Percentiles rank a stretch among this genome's conserved stretches.
phyloP scores from a whole-genome alignment of 2,797 vertebrate genomes.

The Hydrophis major region DNA sequence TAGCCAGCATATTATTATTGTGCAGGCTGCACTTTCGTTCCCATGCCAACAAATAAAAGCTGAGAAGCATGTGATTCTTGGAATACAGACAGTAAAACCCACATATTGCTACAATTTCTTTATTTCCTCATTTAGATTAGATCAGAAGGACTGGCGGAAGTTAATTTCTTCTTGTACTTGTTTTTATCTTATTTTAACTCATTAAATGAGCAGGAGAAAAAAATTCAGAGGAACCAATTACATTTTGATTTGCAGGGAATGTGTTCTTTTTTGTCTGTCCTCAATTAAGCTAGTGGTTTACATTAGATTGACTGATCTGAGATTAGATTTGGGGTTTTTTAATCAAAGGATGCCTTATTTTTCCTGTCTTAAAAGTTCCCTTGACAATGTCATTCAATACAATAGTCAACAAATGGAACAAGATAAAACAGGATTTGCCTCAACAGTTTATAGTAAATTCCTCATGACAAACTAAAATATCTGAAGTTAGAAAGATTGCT shows the following conservation, averaged over 20 bases:
- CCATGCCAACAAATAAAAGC: not conserved
- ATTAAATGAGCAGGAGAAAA: not conserved
- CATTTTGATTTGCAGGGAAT: not conserved
- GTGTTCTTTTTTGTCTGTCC: not conserved
- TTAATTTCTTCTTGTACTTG: not conserved
- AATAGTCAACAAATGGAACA: not conserved
- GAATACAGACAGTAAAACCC: not conserved
- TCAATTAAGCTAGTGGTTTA: not conserved
- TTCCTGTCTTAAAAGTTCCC: not conserved
- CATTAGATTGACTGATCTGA: not conserved
- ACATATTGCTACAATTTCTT: not conserved
- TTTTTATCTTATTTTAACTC: not conserved
- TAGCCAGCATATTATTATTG: not conserved
- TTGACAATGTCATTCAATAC: not conserved
- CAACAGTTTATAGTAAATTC: not conserved
- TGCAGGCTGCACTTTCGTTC: not conserved
- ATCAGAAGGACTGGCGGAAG: conserved; percentile 13
- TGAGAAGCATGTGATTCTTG: not conserved
- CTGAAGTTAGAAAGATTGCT: not conserved
- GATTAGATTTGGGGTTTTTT: not conserved
- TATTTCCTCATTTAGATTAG: conserved; percentile 12
- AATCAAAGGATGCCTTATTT: not conserved
- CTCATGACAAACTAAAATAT: not conserved
- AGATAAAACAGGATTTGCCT: not conserved
- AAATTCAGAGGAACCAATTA: not conserved